These are phyloP conservation scores for Torymus tubicola DNA, from an alignment of 2,888 invertebrate genomes.

Conservation along the genomic window DNA sequence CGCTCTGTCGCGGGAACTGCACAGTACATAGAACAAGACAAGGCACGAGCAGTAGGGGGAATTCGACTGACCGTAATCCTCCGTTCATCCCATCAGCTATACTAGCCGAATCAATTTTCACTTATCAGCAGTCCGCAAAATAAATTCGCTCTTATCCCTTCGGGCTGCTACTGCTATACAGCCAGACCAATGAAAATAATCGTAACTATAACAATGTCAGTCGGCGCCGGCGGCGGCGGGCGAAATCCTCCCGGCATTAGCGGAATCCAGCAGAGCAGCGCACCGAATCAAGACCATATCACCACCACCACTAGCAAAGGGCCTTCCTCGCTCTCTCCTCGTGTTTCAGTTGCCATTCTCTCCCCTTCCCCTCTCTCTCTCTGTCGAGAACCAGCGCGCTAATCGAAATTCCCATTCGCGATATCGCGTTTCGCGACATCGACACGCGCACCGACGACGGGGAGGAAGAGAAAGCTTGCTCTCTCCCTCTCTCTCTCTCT, in stretches of 20 bases:
- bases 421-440: slow-evolving; percentile 49
- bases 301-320: background rate
- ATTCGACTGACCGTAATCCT: too few relatives aligned
- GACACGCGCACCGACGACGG: slow-evolving; percentile 20
- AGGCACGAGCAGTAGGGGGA: too few relatives aligned
- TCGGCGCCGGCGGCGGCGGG: background rate
- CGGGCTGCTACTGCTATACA: too few relatives aligned
- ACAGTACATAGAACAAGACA: too few relatives aligned
- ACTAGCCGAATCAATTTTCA: background rate
- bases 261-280: slow-evolving; percentile 7
- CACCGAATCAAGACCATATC: slow-evolving; percentile 38
- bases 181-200: slow-evolving; percentile 37
- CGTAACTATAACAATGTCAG: slow-evolving; percentile 24
- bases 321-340: background rate
- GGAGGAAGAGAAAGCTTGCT: too few relatives aligned
- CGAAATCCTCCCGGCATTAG: slow-evolving; percentile 7
- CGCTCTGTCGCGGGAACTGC: too few relatives aligned
- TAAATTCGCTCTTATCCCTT: too few relatives aligned
- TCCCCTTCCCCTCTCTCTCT: background rate
- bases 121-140: background rate
- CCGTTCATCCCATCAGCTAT: too few relatives aligned
- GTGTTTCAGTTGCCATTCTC: slow-evolving; percentile 1
- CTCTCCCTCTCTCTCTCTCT: too few relatives aligned
- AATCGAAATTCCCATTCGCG: slow-evolving; percentile 50
- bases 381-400: slow-evolving; percentile 2